Percentiles rank a stretch among this genome's conserved stretches.
phyloP scores from a whole-genome alignment of 2,113 vertebrate genomes.

The Felis chaus region DNA sequence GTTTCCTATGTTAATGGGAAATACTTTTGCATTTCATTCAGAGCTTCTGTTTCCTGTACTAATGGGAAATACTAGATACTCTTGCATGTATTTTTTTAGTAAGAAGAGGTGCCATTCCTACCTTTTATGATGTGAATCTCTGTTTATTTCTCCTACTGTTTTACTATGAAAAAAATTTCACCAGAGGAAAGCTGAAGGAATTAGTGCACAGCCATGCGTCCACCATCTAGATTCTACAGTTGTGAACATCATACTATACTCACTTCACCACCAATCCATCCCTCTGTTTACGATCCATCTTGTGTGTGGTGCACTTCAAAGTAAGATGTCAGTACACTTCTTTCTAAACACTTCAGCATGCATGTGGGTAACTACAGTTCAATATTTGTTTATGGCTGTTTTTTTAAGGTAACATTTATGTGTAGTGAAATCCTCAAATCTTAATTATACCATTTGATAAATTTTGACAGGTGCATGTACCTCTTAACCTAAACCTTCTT shows the following conservation, averaged over 20 bases:
- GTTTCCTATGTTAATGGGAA: background rate
- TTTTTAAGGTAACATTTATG: background rate
- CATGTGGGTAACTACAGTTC: background rate
- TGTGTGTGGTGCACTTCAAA: background rate
- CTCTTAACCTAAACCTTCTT: background rate
- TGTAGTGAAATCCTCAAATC: background rate
- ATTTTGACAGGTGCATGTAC: background rate
- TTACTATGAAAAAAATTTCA: conserved; percentile 6
- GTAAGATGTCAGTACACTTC: background rate
- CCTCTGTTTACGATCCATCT: background rate
- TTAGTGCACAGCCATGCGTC: background rate
- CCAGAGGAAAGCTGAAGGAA: background rate
- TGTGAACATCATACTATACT: background rate
- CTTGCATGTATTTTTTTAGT: background rate
- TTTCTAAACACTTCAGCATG: background rate
- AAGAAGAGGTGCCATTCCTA: background rate
- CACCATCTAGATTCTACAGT: background rate
- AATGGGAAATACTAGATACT: background rate
- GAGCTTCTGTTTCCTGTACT: background rate
- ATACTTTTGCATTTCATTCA: background rate
- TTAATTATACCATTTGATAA: background rate
- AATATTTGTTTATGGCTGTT: background rate
- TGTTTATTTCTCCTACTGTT: background rate
- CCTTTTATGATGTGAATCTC: background rate
- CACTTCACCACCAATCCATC: background rate